Percentiles rank a stretch among this genome's conserved stretches.
phyloP scores from a whole-genome alignment of 2,113 vertebrate species.

The Acinonyx jubatus region DNA sequence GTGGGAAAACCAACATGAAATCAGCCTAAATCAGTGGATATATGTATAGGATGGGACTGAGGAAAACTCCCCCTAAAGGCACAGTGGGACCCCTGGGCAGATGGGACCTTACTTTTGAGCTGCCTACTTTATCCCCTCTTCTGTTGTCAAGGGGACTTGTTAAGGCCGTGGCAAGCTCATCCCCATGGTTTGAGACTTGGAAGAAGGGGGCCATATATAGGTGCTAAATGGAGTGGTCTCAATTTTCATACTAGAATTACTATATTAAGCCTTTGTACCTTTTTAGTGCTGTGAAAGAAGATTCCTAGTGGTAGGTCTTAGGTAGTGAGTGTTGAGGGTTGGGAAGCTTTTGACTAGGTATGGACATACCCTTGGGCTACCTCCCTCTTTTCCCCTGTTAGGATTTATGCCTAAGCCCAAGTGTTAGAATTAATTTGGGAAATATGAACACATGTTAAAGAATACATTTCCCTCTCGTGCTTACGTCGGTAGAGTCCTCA shows the following conservation, averaged over 20 bases:
- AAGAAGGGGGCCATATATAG: neutral
- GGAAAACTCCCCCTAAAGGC: fast-evolving
- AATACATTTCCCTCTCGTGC: neutral
- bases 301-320: neutral
- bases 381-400: neutral
- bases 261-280: neutral
- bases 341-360: neutral
- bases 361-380: neutral
- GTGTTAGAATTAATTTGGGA: neutral
- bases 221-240: neutral
- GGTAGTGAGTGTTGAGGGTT: neutral
- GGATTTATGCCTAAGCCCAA: neutral
- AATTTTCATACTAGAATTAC: neutral
- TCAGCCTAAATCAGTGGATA: neutral
- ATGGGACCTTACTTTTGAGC: neutral
- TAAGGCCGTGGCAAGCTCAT: too few species aligned
- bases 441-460: neutral
- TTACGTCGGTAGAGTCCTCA: neutral
- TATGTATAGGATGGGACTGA: neutral
- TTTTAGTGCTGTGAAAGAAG: neutral
- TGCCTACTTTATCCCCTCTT: too few species aligned
- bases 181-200: neutral
- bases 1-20: neutral
- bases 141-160: neutral
- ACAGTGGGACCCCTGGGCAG: neutral